Base-by-base conservation (phyloP, 1,140 invertebrate species). In the Platyscapa corneri region DNA sequence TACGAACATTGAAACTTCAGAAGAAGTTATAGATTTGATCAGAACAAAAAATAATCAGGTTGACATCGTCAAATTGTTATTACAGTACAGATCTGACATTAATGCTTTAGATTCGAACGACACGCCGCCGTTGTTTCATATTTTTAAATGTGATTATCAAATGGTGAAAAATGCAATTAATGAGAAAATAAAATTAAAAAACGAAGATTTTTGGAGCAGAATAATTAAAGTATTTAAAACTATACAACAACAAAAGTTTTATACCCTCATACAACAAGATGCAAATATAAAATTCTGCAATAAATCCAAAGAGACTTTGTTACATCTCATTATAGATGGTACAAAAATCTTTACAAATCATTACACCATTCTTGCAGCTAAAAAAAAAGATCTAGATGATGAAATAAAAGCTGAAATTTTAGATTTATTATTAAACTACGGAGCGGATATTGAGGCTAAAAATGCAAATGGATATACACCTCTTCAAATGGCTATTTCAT, bases 241-340 rank as follows among this genome's bases (percentile, higher is more conserved):
- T 27, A 53, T 60, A 14, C 79, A 82, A 67, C 64, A 42, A 18
- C 39, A 82, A 1, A 85, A 85, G 60, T 85, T 85, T 32, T 72
- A 37, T 30, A 23, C 23, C 0, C 56, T 82, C 1, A 37, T 82
- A 42, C n/a, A 60, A 60, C 20, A 27, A 60, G 23, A 27, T 27
- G 56, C 56, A 60, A 60, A 60, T 60, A 60, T 60, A 60, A 60
- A 60, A 60, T 85, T 76, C 56, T 46, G 53, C 32, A 64, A 34
- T 56, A 56, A 75, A 16, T 56, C 77, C 20, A 81, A 67, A 37
- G 79, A 85, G 6, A 82, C 78, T 1, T 30, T 85, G 56, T 23
- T 85, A 18, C 84, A 85, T 42, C 70, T 85, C 0, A 67, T 85
- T 1, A 81, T 85, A 32, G 70, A 85, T 27, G 84, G 84, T 42